Conservation (phyloP, 2,113 vertebrate species). For the Prunella himalayana region DNA sequence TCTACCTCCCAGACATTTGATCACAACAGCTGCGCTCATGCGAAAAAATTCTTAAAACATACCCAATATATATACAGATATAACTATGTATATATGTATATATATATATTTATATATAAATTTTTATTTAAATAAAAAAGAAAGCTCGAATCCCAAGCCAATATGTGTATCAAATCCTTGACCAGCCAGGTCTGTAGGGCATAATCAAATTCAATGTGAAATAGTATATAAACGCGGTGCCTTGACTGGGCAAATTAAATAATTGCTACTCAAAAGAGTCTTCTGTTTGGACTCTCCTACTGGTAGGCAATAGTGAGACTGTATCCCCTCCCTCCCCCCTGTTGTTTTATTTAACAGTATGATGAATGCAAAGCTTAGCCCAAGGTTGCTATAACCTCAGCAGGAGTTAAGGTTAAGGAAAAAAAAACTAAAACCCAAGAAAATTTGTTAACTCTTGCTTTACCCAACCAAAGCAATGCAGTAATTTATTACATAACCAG, state of each 20-base stretch:
- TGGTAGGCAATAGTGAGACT: conserved; percentile 82
- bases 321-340: conserved; percentile 59
- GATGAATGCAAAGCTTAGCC: conserved; percentile 76
- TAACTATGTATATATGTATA: conserved; percentile 80
- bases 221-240: conserved; percentile 85
- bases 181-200: conserved; percentile 85
- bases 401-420: conserved; percentile 75
- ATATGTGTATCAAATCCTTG: conserved; percentile 84
- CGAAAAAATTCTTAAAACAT: conserved; percentile 83
- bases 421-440: conserved; percentile 69
- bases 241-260: conserved; percentile 85
- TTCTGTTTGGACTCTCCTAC: conserved; percentile 83
- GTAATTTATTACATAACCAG: conserved; percentile 85
- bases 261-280: conserved; percentile 82
- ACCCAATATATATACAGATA: conserved; percentile 83
- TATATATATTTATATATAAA: conserved; percentile 80
- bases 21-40: conserved; percentile 81
- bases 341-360: conserved; percentile 72
- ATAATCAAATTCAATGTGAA: conserved; percentile 89
- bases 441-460: conserved; percentile 79
- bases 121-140: conserved; percentile 85
- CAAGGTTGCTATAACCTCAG: conserved; percentile 75
- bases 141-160: conserved; percentile 87
- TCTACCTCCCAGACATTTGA: conserved; percentile 74
- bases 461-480: conserved; percentile 85